Base-by-base conservation (phyloP, 2,888 invertebrate species). In the Actias luna region DNA sequence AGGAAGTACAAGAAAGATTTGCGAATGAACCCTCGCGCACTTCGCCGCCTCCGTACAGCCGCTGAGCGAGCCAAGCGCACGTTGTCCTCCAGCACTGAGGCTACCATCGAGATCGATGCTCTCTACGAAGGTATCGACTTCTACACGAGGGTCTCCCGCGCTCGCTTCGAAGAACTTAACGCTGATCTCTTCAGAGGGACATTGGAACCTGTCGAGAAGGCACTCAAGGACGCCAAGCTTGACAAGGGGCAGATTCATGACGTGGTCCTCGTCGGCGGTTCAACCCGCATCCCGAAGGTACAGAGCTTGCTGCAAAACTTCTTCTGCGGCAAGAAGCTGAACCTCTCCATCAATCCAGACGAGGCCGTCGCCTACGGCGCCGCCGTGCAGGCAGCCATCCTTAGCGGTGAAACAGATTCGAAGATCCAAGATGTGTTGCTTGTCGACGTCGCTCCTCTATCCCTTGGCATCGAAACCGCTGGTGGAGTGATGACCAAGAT, bases 291-390 rank as follows among this genome's bases (percentile, higher is more conserved):
- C 63, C 97, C 96, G 0, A 96, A 96, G 81, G 94, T 97, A 46
- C 96, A 96, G 84, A 94, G 88, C 65, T 82, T 97, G 69, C 88
- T 97, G 33, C 94, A 96, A 83, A 95, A 95, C 82, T 96, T 95
- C 91, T 97, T 97, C 93, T 94, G 94, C 70, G 95, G 95, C 10
- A 96, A 96, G 85, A 90, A 93, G 52, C 85, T 96, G 18, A 96
- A 96, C 79, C 88, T 95, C 52, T 95, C 95, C 55, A 96, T 96
- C 77, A 96, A 96, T 77, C 96, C 96, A 0, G 96, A 97, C 73
- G 96, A 97, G 79, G 96, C 96, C 0, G 96, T 97, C 2, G 96
- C 96, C 0, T 96, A 96, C 76, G 96, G 96, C 22, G 96, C 96
- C 0, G 96, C 96, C 0, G 94, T 96, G 0, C 96, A 96, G 78